phyloP scores from a whole-genome alignment of 2,888 invertebrate genomes.

The Baronia brevicornis region DNA sequence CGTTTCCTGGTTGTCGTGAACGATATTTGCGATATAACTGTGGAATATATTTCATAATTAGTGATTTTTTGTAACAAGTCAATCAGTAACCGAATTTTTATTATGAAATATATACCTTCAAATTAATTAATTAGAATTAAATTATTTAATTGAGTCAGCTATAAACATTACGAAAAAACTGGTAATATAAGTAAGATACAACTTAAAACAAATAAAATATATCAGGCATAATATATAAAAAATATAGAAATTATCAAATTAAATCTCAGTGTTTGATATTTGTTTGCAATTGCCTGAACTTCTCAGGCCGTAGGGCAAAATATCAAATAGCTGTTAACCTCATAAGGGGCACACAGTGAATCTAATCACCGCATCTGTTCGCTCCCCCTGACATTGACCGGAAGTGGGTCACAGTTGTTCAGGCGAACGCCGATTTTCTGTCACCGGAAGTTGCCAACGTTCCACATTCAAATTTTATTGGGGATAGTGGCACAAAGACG shows the following conservation, averaged over 20 bases:
- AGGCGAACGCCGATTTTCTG: constrained; percentile 69
- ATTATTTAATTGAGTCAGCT: too few species aligned
- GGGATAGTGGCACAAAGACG: constrained; percentile 56
- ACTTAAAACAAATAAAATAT: too few species aligned
- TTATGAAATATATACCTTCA: too few species aligned
- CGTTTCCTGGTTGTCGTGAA: constrained; percentile 7
- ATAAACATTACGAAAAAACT: too few species aligned
- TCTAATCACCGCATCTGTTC: constrained; percentile 72
- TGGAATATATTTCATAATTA: constrained; percentile 9
- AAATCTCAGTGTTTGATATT: too few species aligned
- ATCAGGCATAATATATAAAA: too few species aligned
- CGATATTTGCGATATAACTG: constrained; percentile 6
- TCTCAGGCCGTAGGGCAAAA: constrained; percentile 24
- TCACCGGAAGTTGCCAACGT: constrained; percentile 70
- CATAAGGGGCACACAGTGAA: constrained; percentile 46
- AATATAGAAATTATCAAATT: too few species aligned
- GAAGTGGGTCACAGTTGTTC: constrained; percentile 71
- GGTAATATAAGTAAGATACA: too few species aligned
- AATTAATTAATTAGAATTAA: too few species aligned
- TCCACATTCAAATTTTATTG: constrained; percentile 70
- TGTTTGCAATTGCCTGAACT: constrained; percentile 1
- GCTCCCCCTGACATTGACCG: constrained; percentile 64
- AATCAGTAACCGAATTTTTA: constrained; percentile 2
- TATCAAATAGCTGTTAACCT: constrained; percentile 57
- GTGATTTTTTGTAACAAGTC: neutral